Conservation (phyloP, 2,888 invertebrate genomes). For the Dicyrtoma fusca region DNA sequence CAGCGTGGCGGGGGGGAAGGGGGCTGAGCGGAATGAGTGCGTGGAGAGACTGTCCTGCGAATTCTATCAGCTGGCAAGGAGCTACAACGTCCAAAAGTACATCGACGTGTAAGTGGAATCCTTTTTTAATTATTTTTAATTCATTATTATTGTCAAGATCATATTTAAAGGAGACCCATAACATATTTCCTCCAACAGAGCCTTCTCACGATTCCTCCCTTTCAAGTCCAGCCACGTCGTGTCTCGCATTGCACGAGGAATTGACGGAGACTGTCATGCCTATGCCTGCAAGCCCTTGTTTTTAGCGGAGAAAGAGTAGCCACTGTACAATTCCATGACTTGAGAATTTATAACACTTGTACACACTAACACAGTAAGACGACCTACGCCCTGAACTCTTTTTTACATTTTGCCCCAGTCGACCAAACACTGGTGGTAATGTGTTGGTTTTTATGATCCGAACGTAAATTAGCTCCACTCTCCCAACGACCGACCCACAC, state of each 20-base stretch:
- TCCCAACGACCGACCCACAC: too few species aligned
- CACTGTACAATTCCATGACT: too few species aligned
- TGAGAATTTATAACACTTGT: too few species aligned
- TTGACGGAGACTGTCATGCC: background rate
- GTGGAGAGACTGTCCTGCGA: slow-evolving; percentile 17
- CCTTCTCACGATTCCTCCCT: background rate
- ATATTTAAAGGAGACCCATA: too few species aligned
- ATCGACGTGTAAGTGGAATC: slow-evolving; percentile 1
- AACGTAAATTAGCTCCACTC: too few species aligned
- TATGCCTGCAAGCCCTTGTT: slow-evolving; percentile 10
- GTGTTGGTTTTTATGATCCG: too few species aligned
- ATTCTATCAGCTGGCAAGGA: slow-evolving; percentile 12
- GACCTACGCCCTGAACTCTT: too few species aligned
- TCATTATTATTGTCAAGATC: background rate
- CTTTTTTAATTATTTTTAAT: background rate
- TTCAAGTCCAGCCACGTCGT: background rate
- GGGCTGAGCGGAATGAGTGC: background rate
- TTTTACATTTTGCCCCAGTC: too few species aligned
- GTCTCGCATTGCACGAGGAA: background rate
- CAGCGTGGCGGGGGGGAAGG: background rate
- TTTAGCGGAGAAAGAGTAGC: too few species aligned
- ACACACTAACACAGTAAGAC: too few species aligned
- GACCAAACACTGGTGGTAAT: too few species aligned
- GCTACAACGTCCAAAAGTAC: background rate
- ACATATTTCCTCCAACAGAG: too few species aligned